Percentiles rank a stretch among this genome's conserved stretches.
Conservation (phyloP, 2,797 vertebrate species). For the Miichthys miiuy region DNA sequence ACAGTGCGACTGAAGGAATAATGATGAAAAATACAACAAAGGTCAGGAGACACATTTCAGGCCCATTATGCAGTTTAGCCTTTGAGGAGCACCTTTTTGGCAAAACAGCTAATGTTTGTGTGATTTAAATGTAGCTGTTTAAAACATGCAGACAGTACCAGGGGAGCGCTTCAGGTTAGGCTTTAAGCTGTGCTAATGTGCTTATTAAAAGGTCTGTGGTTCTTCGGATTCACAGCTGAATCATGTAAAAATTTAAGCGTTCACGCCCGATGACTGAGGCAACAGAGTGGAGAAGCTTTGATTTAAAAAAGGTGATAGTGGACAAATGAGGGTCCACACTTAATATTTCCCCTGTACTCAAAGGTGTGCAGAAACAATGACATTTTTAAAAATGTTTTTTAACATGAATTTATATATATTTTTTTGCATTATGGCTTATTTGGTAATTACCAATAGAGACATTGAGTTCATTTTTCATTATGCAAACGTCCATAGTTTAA, state of each 20-base stretch:
- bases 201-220: background rate
- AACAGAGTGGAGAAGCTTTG: background rate
- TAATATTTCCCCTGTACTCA: background rate
- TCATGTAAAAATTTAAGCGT: background rate
- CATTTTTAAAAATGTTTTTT: background rate
- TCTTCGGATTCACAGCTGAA: conserved; percentile 13
- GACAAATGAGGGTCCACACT: background rate
- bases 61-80: background rate
- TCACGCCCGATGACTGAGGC: background rate
- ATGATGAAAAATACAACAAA: conserved; percentile 19
- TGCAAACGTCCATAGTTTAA: background rate
- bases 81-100: conserved; percentile 6
- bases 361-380: background rate
- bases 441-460: background rate
- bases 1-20: conserved; percentile 3
- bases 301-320: conserved; percentile 4
- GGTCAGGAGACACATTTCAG: conserved; percentile 10
- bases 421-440: conserved; percentile 10
- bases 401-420: background rate
- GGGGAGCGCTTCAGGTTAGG: background rate
- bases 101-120: background rate
- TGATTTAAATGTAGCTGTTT: conserved; percentile 15
- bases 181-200: background rate
- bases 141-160: background rate
- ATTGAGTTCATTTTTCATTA: conserved; percentile 1